These are phyloP conservation scores for Malurus elegans DNA, from an alignment of 2,113 vertebrate genomes.

Conservation along the genomic window DNA sequence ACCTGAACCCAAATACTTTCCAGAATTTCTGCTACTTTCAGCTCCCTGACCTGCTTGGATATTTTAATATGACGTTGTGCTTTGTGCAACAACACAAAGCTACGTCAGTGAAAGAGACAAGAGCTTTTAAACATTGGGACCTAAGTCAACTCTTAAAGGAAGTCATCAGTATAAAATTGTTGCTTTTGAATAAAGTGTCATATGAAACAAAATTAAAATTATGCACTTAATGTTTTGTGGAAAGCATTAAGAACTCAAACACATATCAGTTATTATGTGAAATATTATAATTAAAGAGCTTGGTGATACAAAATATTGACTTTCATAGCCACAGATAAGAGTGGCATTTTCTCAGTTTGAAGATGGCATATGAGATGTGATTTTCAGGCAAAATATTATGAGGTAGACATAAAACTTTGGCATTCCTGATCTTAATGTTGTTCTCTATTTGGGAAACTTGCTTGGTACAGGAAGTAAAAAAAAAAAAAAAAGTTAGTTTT, in stretches of 20 bases:
- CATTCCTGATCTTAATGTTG: neutral
- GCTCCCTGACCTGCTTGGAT: rapidly evolving
- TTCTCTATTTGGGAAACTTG: neutral
- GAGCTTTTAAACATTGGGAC: neutral
- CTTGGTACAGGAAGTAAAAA: neutral
- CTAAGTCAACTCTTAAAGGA: neutral
- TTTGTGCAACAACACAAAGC: neutral
- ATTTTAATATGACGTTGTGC: neutral
- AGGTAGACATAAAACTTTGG: neutral
- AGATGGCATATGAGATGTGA: neutral
- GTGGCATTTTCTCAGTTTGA: neutral
- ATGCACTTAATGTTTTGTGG: neutral
- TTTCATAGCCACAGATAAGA: neutral
- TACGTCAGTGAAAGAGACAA: neutral
- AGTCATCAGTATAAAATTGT: neutral
- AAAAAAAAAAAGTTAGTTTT: neutral
- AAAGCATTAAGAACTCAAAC: neutral
- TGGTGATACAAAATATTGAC: neutral
- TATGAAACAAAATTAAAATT: neutral
- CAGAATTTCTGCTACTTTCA: neutral
- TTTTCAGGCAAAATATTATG: neutral
- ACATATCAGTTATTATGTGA: neutral
- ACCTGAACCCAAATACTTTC: rapidly evolving
- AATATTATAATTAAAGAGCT: neutral
- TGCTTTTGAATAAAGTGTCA: neutral